Base-by-base conservation (phyloP, 2,113 vertebrate species). In the Grantiella picta region DNA sequence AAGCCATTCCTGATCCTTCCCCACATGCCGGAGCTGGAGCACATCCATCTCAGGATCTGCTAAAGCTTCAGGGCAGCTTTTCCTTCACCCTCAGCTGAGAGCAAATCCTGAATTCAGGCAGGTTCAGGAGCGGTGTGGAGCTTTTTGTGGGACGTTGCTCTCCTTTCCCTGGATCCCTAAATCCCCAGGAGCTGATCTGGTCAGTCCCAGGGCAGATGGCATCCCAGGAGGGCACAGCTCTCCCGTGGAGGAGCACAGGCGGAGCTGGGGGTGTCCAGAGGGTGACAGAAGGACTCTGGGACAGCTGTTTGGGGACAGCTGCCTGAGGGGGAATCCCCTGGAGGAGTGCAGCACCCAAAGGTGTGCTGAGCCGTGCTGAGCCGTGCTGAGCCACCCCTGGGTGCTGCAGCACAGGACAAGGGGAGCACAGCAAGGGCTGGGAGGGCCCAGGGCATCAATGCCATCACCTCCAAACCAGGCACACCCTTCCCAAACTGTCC, bases 21-120 rank as follows among this genome's bases (percentile, higher is more conserved):
- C 29, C 29, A 35, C 0, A 0, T 5, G 10, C 61, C 71, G 44
- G 35, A 54, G 19, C 15, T 4, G 3, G 24, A 66, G 66, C 63
- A 38, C 77, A 82, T 29, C 45, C 53, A 35, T 1, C 24, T 17
- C 42, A 21, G 70, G 44, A 9, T 15, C 54, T 54, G 47, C 60
- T 42, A 29, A 25, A 72, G 38, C 53, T 40, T 7, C 15, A 3
- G 38, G 38, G 31, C 11, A 85, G 52, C 21, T 25, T 57, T 22
- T 38, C 56, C 56, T 59, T 31, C 4, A 2, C 35, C 24, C 44
- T n/a, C 31, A 57, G 47, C 64, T 77, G 15, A 4, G 15, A 5
- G 53, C 16, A 19, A 50, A 11, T 36, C 60, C 54, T 52, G 54
- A 47, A 28, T 49, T 49, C 47, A 23, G 47, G 22, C 47, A 49